Evolutionary conservation across 2,797 vertebrate species (phyloP).

Genomic region (Momotus momota): DNA sequence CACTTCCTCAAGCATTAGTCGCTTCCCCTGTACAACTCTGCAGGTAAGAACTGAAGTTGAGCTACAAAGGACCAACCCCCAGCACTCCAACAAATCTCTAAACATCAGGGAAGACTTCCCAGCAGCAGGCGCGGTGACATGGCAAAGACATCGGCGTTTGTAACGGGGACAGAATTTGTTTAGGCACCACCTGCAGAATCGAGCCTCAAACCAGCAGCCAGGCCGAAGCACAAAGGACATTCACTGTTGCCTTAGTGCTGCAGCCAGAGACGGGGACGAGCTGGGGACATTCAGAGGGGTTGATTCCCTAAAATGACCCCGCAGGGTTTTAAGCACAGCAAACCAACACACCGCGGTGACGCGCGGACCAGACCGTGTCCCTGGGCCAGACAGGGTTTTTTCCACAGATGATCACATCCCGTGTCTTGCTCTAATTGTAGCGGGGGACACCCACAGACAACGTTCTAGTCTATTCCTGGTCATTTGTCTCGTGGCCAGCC

Average conservation of each 20-base stretch:
- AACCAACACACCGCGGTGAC: not conserved
- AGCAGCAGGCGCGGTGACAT: not conserved
- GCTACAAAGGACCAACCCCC: conserved; percentile 19
- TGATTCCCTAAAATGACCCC: rapidly evolving
- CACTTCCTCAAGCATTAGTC: not conserved
- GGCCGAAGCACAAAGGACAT: not conserved
- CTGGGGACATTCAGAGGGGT: not conserved
- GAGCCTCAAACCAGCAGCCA: not conserved
- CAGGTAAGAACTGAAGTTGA: conserved; percentile 22
- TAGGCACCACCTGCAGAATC: not conserved
- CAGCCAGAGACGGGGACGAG: not conserved
- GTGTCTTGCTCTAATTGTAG: not conserved
- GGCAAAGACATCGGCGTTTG: not conserved
- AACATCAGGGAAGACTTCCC: not conserved
- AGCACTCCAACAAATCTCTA: conserved; percentile 36
- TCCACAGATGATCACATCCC: rapidly evolving
- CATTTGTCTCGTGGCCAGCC: not conserved
- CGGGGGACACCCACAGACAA: too few relatives aligned
- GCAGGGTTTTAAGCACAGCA: not conserved
- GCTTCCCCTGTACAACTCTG: not conserved
- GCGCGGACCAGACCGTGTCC: not conserved
- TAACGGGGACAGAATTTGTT: not conserved
- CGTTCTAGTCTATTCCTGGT: not conserved
- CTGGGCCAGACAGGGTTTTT: not conserved
- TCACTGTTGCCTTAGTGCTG: rapidly evolving